These are phyloP conservation scores for Drosophila yakuba DNA, from an alignment of 1,140 invertebrate genomes.

Conservation along the genomic window DNA sequence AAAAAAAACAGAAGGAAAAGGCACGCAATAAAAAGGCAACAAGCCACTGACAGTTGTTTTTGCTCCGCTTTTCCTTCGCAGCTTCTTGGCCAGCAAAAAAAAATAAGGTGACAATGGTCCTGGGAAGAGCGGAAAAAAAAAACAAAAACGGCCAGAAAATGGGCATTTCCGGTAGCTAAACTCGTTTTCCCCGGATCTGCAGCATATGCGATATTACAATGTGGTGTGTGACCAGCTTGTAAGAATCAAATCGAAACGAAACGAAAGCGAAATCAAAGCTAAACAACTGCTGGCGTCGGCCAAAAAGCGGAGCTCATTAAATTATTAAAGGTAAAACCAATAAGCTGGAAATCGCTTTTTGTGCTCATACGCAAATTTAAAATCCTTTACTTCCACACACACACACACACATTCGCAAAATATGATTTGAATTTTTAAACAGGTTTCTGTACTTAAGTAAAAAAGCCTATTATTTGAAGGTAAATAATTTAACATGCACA, in stretches of 20 bases:
- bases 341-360: constrained; percentile 45
- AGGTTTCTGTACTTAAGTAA: neutral
- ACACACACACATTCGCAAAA: constrained; percentile 18
- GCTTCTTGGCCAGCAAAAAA: constrained; percentile 26
- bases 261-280: constrained; percentile 19
- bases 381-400: neutral
- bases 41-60: constrained; percentile 79
- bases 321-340: constrained; percentile 41
- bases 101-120: constrained; percentile 69
- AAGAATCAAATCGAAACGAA: neutral
- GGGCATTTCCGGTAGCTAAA: constrained; percentile 55
- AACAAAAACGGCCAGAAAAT: constrained; percentile 63
- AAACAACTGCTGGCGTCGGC: constrained; percentile 43
- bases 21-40: constrained; percentile 70
- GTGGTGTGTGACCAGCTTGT: constrained; percentile 24
- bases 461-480: neutral
- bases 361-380: constrained; percentile 35
- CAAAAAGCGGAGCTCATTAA: constrained; percentile 39
- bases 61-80: constrained; percentile 30
- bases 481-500: too few relatives aligned
- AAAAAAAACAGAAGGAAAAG: constrained; percentile 11
- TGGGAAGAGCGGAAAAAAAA: constrained; percentile 17
- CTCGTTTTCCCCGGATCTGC: constrained; percentile 41
- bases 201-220: constrained; percentile 67
- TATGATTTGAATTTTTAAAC: neutral